These are phyloP conservation scores for Psococerastis gibbosa DNA, from an alignment of 2,888 invertebrate genomes.

Conservation along the genomic window DNA sequence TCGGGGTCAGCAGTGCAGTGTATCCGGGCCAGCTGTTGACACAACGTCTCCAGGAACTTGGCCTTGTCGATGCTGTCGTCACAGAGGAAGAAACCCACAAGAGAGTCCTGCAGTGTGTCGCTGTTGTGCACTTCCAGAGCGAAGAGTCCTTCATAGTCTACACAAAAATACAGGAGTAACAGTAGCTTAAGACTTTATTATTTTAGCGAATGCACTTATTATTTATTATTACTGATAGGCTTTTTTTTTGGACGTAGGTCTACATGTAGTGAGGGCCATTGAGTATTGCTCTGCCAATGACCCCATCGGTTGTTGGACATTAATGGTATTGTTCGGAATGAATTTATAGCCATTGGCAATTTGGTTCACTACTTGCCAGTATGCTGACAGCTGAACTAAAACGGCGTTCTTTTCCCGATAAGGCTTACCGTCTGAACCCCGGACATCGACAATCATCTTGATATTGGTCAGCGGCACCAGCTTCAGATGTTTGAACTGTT, in stretches of 20 bases:
- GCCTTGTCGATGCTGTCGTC: conserved; percentile 69
- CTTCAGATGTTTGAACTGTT: conserved; percentile 76
- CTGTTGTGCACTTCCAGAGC: conserved; percentile 75
- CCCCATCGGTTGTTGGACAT: too few species aligned
- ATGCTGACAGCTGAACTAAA: too few species aligned
- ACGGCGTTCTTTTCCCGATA: too few species aligned
- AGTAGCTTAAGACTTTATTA: too few species aligned
- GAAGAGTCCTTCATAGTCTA: conserved; percentile 79
- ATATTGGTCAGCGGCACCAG: conserved; percentile 76
- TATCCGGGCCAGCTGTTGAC: conserved; percentile 80
- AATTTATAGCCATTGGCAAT: too few species aligned
- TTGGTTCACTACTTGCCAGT: too few species aligned
- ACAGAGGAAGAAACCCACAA: conserved; percentile 70
- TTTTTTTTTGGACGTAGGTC: too few species aligned
- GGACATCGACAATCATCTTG: conserved; percentile 77
- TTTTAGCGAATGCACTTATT: conserved; percentile 1
- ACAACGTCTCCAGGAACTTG: conserved; percentile 61
- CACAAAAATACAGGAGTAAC: too few species aligned
- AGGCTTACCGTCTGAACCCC: conserved; percentile 59
- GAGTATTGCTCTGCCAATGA: too few species aligned
- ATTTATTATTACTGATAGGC: too few species aligned
- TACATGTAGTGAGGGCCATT: too few species aligned
- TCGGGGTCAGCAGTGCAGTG: conserved; percentile 63
- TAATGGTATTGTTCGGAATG: too few species aligned
- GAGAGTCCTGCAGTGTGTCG: conserved; percentile 67